phyloP scores from a whole-genome alignment of 2,888 invertebrate genomes.

The Cephus sareptanus region DNA sequence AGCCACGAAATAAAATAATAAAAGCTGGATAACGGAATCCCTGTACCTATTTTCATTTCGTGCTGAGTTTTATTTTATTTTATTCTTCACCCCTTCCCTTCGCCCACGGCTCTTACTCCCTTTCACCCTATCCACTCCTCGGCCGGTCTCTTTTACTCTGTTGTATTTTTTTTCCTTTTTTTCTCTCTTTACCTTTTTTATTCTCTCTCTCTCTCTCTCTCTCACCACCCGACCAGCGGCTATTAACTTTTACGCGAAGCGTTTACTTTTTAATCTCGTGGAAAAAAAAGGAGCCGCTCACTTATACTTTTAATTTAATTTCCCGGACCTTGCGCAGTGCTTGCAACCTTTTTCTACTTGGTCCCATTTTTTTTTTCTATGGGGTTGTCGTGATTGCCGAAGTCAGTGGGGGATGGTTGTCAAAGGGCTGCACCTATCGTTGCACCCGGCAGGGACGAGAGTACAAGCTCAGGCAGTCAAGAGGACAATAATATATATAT shows the following conservation, averaged over 20 bases:
- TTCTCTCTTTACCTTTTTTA: neutral
- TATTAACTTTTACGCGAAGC: conserved; percentile 24
- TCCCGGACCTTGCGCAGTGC: neutral
- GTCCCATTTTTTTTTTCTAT: neutral
- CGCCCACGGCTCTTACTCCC: neutral
- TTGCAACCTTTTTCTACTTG: neutral
- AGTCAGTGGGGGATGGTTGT: neutral
- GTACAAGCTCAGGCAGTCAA: neutral
- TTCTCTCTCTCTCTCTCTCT: neutral
- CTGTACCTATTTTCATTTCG: neutral
- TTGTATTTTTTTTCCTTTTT: neutral
- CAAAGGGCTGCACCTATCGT: neutral
- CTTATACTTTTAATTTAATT: conserved; percentile 25
- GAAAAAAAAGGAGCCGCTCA: conserved; percentile 16
- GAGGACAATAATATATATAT: neutral
- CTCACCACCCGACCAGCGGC: conserved; percentile 6
- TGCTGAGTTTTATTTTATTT: neutral
- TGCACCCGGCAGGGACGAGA: neutral
- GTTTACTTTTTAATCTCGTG: conserved; percentile 25
- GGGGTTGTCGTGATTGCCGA: neutral
- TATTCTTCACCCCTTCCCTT: neutral
- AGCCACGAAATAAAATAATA: neutral
- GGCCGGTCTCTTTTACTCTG: neutral
- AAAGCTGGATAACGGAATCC: neutral
- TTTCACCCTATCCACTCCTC: neutral